Percentiles rank a stretch among this genome's conserved stretches.
Conservation (phyloP, 2,797 vertebrate species). For the Phrynocephalus vlangalii region DNA sequence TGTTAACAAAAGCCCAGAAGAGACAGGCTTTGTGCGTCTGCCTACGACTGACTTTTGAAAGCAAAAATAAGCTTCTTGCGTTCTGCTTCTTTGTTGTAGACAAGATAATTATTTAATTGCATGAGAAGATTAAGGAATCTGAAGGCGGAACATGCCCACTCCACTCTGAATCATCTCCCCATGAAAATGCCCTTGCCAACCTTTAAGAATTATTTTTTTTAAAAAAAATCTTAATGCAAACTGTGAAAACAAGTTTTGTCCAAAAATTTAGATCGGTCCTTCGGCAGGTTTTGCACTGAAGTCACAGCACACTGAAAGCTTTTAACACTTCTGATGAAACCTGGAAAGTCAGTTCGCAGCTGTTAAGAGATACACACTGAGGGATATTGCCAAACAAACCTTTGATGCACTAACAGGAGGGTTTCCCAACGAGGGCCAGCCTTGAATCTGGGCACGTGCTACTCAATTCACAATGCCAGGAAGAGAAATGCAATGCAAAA, state of each 20-base stretch:
- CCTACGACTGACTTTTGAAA: conserved; percentile 24
- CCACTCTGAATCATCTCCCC: conserved; percentile 33
- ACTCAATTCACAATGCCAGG: background rate
- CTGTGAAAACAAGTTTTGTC: conserved; percentile 10
- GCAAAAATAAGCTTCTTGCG: background rate
- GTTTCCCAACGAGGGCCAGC: background rate
- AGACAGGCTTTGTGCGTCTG: background rate
- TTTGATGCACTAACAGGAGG: background rate
- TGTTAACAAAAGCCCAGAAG: conserved; percentile 14
- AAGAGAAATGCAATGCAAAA: background rate
- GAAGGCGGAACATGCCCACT: conserved; percentile 11
- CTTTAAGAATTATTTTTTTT: background rate
- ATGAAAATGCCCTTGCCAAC: background rate
- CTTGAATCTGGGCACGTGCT: background rate
- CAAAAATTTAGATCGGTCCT: background rate
- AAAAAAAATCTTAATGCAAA: background rate
- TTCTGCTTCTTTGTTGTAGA: conserved; percentile 26
- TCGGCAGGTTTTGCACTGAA: background rate
- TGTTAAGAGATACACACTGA: background rate
- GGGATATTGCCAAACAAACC: background rate
- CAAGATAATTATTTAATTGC: background rate
- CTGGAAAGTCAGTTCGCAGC: background rate
- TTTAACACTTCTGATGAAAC: background rate
- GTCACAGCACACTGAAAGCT: background rate
- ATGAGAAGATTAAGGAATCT: conserved; percentile 34